A percentile compares a stretch with the other conserved stretches of the same genome.
These are phyloP conservation scores for Hetaerina titia DNA, from an alignment of 2,888 invertebrate species.

Conservation along the genomic window DNA sequence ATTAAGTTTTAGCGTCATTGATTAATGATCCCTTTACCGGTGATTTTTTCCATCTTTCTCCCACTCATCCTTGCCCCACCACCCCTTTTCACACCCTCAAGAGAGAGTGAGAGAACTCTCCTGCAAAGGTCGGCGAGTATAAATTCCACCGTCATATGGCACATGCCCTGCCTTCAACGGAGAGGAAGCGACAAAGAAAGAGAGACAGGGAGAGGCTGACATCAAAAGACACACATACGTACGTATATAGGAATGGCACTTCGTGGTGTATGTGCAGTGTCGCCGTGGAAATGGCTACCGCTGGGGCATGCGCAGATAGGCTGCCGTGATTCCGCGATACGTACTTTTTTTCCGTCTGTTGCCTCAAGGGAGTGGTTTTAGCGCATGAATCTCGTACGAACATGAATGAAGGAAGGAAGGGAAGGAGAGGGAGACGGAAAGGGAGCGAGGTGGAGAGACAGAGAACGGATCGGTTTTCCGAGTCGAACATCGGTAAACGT, in stretches of 20 bases:
- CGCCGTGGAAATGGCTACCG: constrained; percentile 53
- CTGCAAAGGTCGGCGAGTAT: constrained; percentile 20
- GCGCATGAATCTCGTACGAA: background rate
- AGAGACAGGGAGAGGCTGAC: background rate
- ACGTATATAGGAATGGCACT: background rate
- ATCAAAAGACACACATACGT: background rate
- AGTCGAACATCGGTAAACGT: background rate
- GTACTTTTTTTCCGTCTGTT: constrained; percentile 7
- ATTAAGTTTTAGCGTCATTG: constrained; percentile 66
- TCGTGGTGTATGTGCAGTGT: background rate
- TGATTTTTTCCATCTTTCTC: constrained; percentile 29
- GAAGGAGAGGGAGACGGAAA: background rate
- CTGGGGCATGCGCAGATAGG: constrained; percentile 47
- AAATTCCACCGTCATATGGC: constrained; percentile 57
- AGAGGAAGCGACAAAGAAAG: background rate
- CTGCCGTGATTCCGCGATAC: background rate
- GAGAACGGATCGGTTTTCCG: constrained; percentile 32
- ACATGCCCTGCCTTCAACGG: constrained; percentile 28
- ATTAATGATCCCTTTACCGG: constrained; percentile 55
- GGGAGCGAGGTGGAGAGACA: background rate
- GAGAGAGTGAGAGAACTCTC: background rate
- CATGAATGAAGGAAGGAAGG: constrained; percentile 25
- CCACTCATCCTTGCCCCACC: background rate
- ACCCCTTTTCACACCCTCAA: constrained; percentile 16
- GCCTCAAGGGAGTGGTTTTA: constrained; percentile 46